phyloP scores from a whole-genome alignment of 1,140 invertebrate genomes.

The Calosoma granatense region DNA sequence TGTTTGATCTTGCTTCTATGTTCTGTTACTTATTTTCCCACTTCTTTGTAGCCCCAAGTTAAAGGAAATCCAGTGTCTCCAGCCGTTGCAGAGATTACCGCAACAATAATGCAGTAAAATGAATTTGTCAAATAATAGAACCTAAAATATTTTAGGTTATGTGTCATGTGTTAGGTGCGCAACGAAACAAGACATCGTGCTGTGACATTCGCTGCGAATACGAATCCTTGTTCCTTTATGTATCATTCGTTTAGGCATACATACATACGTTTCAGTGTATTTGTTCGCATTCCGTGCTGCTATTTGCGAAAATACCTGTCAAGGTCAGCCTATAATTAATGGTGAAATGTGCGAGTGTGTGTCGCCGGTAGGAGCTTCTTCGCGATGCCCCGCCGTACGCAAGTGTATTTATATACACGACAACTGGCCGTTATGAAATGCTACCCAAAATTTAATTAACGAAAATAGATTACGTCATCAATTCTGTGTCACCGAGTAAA shows the following conservation, averaged over 20 bases:
- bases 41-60: constrained; percentile 25
- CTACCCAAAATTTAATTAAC: background rate
- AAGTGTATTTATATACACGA: background rate
- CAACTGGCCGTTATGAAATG: background rate
- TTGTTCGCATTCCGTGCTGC: background rate
- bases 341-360: background rate
- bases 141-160: constrained; percentile 13
- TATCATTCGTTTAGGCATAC: too few species aligned
- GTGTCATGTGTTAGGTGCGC: too few species aligned
- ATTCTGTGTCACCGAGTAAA: too few species aligned
- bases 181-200: too few species aligned
- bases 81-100: background rate
- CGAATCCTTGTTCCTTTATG: too few species aligned
- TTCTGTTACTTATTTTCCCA: constrained; percentile 8
- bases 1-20: background rate
- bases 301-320: background rate
- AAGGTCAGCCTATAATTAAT: background rate
- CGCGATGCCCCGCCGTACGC: background rate
- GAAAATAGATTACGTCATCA: background rate
- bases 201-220: too few species aligned
- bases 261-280: background rate
- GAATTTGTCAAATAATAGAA: constrained; percentile 1
- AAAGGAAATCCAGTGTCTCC: constrained; percentile 21
- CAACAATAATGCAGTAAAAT: background rate
- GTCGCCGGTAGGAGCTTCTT: background rate